These are phyloP conservation scores for Ochotona curzoniae DNA, from an alignment of 2,113 vertebrate genomes.

Conservation along the genomic window DNA sequence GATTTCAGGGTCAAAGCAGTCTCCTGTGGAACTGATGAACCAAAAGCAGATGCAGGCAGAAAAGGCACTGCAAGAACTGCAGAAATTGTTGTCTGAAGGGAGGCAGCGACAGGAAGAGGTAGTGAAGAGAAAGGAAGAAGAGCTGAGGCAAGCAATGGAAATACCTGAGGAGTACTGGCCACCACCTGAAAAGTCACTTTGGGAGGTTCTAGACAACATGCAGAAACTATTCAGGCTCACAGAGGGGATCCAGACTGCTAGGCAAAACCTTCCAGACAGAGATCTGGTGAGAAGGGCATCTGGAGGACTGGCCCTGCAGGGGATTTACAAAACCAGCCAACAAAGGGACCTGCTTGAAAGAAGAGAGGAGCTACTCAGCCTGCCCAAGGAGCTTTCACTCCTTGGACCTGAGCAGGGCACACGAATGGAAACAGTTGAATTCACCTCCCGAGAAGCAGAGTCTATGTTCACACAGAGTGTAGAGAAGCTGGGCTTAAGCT, in stretches of 20 bases:
- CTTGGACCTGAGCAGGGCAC: conserved; percentile 50
- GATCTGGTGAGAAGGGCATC: conserved; percentile 76
- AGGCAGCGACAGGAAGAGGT: neutral
- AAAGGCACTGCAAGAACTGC: neutral
- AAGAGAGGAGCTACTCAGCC: conserved; percentile 75
- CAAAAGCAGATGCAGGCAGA: neutral
- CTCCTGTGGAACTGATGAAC: neutral
- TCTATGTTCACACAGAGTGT: conserved; percentile 68
- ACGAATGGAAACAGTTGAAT: conserved; percentile 60
- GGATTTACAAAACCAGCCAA: conserved; percentile 77
- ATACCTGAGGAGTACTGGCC: conserved; percentile 51
- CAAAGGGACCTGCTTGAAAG: neutral
- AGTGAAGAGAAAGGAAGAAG: conserved; percentile 48
- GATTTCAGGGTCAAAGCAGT: neutral
- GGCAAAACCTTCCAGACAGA: neutral
- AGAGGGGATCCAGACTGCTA: neutral
- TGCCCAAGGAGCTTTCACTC: conserved; percentile 70
- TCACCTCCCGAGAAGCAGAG: conserved; percentile 75
- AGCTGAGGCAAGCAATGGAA: conserved; percentile 63
- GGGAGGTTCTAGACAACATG: neutral
- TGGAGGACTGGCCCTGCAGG: conserved; percentile 83
- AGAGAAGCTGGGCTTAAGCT: conserved; percentile 78
- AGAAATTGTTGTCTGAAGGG: neutral
- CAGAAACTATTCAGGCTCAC: conserved; percentile 40
- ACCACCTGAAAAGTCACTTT: rapidly evolving